Evolutionary conservation across 2,888 invertebrate species (phyloP).

Genomic region (Ophion costatus): DNA sequence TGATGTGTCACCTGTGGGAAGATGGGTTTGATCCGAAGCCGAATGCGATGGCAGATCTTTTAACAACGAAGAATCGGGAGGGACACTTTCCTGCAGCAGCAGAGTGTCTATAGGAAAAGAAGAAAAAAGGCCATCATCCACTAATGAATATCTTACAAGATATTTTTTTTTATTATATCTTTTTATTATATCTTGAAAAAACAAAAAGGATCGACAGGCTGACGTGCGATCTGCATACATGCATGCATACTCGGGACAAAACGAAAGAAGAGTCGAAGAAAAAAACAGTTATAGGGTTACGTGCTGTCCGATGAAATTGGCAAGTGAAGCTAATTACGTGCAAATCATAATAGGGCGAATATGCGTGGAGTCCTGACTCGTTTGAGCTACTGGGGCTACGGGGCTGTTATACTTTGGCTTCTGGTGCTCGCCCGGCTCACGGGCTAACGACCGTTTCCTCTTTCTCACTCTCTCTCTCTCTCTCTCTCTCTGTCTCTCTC

Average conservation of each 20-base stretch:
- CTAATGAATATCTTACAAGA: no score
- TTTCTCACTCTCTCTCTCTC: constrained; percentile 51
- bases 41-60: no score
- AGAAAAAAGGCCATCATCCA: no score
- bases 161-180: no score
- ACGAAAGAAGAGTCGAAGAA: neutral
- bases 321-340: constrained; percentile 74
- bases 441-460: constrained; percentile 81
- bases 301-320: constrained; percentile 5
- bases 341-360: constrained; percentile 38
- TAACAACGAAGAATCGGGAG: no score
- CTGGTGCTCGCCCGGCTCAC: constrained; percentile 39
- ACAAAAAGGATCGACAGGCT: neutral
- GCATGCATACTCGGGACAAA: neutral
- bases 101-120: no score
- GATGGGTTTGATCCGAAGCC: no score
- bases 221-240: neutral
- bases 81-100: no score
- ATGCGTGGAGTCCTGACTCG: constrained; percentile 63
- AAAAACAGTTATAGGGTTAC: neutral
- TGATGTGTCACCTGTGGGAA: no score
- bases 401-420: constrained; percentile 33
- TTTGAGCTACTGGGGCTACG: constrained; percentile 57
- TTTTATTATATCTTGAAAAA: no score
- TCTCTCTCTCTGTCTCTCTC: constrained; percentile 12